Conservation (phyloP, 2,797 vertebrate species). For the Protonibea diacanthus region DNA sequence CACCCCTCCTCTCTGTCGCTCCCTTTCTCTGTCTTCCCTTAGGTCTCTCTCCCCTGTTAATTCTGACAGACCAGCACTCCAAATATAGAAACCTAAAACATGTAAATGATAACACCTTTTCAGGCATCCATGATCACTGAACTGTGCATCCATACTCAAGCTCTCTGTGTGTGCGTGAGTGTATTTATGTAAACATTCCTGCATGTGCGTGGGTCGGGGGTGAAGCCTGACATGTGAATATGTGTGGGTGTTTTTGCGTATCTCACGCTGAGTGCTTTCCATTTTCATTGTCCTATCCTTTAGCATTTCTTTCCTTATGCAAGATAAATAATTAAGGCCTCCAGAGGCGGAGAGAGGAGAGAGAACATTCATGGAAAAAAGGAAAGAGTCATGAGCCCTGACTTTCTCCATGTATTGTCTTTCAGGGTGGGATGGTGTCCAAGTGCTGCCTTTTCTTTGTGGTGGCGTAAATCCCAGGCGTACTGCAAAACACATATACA, state of each 20-base stretch:
- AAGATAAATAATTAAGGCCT: constrained; percentile 71
- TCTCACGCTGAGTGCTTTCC: constrained; percentile 44
- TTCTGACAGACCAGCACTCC: constrained; percentile 19
- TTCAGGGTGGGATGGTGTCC: constrained; percentile 12
- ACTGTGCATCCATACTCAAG: constrained; percentile 18
- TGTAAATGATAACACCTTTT: constrained; percentile 21
- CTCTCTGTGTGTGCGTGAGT: background rate
- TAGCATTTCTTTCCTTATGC: constrained; percentile 53
- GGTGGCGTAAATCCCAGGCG: background rate
- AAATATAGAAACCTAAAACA: constrained; percentile 28
- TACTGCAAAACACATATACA: constrained; percentile 34
- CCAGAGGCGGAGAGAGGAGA: constrained; percentile 33
- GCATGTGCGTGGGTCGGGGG: constrained; percentile 9
- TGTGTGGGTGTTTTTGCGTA: constrained; percentile 51
- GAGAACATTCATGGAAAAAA: constrained; percentile 46
- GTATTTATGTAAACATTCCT: constrained; percentile 17
- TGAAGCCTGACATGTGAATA: constrained; percentile 30
- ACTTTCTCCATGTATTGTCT: constrained; percentile 36
- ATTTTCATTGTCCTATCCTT: constrained; percentile 52
- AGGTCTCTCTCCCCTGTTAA: constrained; percentile 26
- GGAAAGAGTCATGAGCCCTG: constrained; percentile 48
- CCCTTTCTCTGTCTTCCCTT: constrained; percentile 1
- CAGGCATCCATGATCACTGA: constrained; percentile 29
- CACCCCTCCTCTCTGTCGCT: background rate
- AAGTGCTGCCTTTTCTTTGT: constrained; percentile 47